phyloP scores from a whole-genome alignment of 2,797 vertebrate genomes.

The Neosilurus hyrtlii region DNA sequence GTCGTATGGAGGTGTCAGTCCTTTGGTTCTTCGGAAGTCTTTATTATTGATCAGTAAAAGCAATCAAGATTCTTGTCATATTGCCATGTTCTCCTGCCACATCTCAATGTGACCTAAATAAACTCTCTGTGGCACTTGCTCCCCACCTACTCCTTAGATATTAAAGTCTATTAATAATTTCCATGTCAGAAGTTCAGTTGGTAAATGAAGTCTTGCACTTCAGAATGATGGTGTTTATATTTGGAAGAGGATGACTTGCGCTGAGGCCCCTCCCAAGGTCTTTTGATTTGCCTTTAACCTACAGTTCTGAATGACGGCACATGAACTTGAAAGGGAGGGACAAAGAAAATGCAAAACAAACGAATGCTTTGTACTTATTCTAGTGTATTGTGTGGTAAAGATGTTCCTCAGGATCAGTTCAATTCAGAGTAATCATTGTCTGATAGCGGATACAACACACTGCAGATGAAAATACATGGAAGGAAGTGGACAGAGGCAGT shows the following conservation, averaged over 20 bases:
- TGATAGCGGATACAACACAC: neutral
- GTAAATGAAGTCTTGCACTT: conserved; percentile 27
- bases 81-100: conserved; percentile 5
- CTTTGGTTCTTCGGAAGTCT: neutral
- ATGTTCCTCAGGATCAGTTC: neutral
- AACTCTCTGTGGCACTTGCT: conserved; percentile 8
- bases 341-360: neutral
- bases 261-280: neutral
- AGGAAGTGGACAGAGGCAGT: neutral
- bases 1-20: neutral
- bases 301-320: neutral
- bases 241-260: neutral
- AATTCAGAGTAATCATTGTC: neutral
- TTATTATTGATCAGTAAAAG: neutral
- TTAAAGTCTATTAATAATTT: conserved; percentile 34
- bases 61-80: conserved; percentile 7
- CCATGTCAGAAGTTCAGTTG: conserved; percentile 31
- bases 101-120: conserved; percentile 38
- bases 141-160: conserved; percentile 1
- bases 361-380: neutral
- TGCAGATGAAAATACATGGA: no score
- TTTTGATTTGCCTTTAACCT: conserved; percentile 5
- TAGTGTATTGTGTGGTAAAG: neutral
- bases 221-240: conserved; percentile 25
- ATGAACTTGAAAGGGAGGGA: neutral